A percentile compares a stretch with the other conserved stretches of the same genome.
These are phyloP conservation scores for Diacarnus erythraeanus DNA, from an alignment of 37 sponge, comb jelly and placozoan species.

Conservation along the genomic window DNA sequence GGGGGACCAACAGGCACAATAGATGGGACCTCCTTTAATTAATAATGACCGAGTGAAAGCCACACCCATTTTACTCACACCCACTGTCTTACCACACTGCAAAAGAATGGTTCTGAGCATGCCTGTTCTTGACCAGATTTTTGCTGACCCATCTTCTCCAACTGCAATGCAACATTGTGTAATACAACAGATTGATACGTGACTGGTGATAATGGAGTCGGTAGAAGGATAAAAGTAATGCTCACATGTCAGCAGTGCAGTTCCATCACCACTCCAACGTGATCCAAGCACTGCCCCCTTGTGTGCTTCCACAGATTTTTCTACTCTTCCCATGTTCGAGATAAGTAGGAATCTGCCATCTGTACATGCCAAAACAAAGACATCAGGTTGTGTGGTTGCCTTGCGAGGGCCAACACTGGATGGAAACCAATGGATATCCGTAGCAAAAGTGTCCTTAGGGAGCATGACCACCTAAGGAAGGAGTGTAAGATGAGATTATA, in stretches of 20 bases:
- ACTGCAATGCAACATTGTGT: too few species aligned
- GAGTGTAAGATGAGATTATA: neutral
- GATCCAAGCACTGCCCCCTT: conserved; percentile 91
- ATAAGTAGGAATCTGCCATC: conserved; percentile 85
- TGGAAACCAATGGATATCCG: conserved; percentile 85
- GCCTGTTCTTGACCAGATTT: conserved; percentile 92
- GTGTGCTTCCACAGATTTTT: conserved; percentile 92
- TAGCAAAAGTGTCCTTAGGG: conserved; percentile 71
- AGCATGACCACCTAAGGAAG: conserved; percentile 52
- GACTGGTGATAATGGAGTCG: too few species aligned
- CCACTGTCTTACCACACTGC: conserved; percentile 65
- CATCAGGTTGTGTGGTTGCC: conserved; percentile 44
- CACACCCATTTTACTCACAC: neutral
- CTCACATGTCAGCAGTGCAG: conserved; percentile 78
- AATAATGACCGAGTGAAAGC: neutral
- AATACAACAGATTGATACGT: neutral
- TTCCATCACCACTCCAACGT: conserved; percentile 86
- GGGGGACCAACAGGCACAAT: conserved; percentile 90
- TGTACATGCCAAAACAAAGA: conserved; percentile 80
- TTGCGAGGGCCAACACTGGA: conserved; percentile 10
- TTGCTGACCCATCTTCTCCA: conserved; percentile 96
- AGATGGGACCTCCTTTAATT: conserved; percentile 80
- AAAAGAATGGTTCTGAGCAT: conserved; percentile 88
- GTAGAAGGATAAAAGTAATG: neutral
- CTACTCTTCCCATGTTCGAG: conserved; percentile 84